These are phyloP conservation scores for Haliclystus octoradiatus DNA, from an alignment of 30 jellyfish, hydroid and myxozoan species.

Conservation along the genomic window DNA sequence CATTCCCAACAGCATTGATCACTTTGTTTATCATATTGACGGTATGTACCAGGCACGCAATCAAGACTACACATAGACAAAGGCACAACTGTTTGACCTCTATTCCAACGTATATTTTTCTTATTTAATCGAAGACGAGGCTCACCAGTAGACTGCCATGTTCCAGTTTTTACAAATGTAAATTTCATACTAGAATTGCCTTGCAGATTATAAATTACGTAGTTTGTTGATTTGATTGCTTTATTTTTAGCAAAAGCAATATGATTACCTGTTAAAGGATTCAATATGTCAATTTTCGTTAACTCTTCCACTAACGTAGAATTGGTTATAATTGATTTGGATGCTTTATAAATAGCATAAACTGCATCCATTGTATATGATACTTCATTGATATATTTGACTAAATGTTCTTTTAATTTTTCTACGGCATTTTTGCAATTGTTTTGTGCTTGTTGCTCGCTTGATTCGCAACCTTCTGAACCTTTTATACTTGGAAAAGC, in stretches of 20 bases:
- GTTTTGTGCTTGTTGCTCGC: neutral
- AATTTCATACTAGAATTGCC: constrained; percentile 3
- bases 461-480: constrained; percentile 12
- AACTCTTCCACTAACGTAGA: constrained; percentile 11
- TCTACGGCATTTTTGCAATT: constrained; percentile 20
- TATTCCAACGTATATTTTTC: constrained; percentile 56
- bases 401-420: constrained; percentile 7
- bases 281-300: constrained; percentile 13
- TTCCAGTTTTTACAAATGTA: constrained; percentile 26
- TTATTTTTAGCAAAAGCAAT: constrained; percentile 21
- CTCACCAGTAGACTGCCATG: constrained; percentile 10
- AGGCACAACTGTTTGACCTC: constrained; percentile 37
- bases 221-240: constrained; percentile 12
- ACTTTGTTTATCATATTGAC: constrained; percentile 9
- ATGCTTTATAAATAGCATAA: constrained; percentile 21
- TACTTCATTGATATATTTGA: constrained; percentile 12
- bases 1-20: constrained; percentile 75
- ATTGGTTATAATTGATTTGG: neutral
- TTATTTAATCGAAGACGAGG: constrained; percentile 23
- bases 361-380: constrained; percentile 66
- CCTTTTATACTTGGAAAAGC: constrained; percentile 24
- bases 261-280: constrained; percentile 36
- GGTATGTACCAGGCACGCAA: constrained; percentile 48
- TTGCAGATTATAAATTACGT: constrained; percentile 36
- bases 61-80: constrained; percentile 52